Percentiles rank a stretch among this genome's conserved stretches.
These are phyloP conservation scores for Eolophus roseicapilla DNA, from an alignment of 2,113 vertebrate species.

Conservation along the genomic window DNA sequence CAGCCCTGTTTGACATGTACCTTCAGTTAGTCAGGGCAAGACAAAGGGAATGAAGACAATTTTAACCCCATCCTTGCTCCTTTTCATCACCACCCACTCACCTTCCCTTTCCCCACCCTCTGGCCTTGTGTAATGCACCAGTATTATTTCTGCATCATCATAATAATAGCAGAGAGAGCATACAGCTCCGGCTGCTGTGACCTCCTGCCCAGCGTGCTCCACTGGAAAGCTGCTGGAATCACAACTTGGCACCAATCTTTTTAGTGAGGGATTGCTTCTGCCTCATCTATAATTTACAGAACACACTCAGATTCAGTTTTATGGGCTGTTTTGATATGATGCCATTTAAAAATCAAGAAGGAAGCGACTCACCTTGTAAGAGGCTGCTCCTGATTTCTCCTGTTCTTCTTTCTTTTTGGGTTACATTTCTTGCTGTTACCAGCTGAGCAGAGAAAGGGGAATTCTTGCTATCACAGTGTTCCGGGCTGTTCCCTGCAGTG, in stretches of 20 bases:
- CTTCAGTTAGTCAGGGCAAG: not conserved
- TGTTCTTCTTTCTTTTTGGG: not conserved
- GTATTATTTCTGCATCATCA: slow-evolving; percentile 50
- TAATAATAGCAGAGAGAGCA: slow-evolving; percentile 31
- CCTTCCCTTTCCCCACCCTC: not conserved
- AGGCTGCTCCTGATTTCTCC: not conserved
- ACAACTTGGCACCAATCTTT: slow-evolving; percentile 3
- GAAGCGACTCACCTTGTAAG: not conserved
- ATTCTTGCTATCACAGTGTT: not conserved
- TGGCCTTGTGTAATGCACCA: not conserved
- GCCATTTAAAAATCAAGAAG: not conserved
- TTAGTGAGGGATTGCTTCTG: not conserved
- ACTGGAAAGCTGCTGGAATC: slow-evolving; percentile 25
- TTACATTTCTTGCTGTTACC: not conserved
- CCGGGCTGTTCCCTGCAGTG: not conserved
- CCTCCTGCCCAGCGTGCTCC: not conserved
- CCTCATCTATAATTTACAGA: slow-evolving; percentile 65
- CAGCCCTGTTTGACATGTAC: not conserved
- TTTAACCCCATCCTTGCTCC: not conserved
- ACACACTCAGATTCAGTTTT: slow-evolving; percentile 24
- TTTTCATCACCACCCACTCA: not conserved
- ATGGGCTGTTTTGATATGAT: not conserved
- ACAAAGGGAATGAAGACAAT: not conserved
- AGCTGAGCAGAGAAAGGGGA: not conserved
- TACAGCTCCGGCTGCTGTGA: not conserved